Percentiles rank a stretch among this genome's conserved stretches.
Evolutionary conservation across 2,888 invertebrate genomes (phyloP).

Genomic region (Napeogenes sylphis): DNA sequence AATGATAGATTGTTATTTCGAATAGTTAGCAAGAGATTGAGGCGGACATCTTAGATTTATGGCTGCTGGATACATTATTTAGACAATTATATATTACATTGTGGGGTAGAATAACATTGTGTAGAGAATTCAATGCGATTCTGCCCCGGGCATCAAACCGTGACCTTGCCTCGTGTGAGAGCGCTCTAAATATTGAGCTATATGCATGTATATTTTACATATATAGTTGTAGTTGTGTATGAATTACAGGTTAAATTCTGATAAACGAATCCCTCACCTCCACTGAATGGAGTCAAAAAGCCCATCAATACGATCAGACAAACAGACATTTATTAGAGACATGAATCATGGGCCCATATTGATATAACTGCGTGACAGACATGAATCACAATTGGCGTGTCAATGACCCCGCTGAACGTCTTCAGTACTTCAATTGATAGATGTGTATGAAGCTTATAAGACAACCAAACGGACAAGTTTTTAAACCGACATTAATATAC

Average conservation of each 20-base stretch:
- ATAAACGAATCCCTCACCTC: too few relatives aligned
- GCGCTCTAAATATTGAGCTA: neutral
- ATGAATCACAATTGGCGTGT: conserved; percentile 56
- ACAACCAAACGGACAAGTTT: neutral
- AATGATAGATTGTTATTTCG: conserved; percentile 22
- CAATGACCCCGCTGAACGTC: conserved; percentile 25
- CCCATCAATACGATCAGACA: conserved; percentile 47
- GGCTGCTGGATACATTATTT: neutral
- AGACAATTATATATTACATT: too few relatives aligned
- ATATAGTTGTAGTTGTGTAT: too few relatives aligned
- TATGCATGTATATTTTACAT: neutral
- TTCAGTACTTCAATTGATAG: conserved; percentile 8
- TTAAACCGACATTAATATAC: neutral
- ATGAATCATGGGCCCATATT: conserved; percentile 47
- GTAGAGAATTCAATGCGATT: neutral
- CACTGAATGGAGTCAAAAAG: conserved; percentile 33
- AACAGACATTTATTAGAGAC: conserved; percentile 46
- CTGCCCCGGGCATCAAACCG: neutral
- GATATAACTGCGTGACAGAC: conserved; percentile 36
- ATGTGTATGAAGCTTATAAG: neutral
- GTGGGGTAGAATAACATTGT: neutral
- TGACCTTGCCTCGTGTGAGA: neutral
- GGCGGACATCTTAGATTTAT: conserved; percentile 8
- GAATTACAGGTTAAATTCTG: too few relatives aligned
- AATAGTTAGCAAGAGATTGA: conserved; percentile 15